Base-by-base conservation (phyloP, 2,888 invertebrate genomes). In the Tipula lateralis region DNA sequence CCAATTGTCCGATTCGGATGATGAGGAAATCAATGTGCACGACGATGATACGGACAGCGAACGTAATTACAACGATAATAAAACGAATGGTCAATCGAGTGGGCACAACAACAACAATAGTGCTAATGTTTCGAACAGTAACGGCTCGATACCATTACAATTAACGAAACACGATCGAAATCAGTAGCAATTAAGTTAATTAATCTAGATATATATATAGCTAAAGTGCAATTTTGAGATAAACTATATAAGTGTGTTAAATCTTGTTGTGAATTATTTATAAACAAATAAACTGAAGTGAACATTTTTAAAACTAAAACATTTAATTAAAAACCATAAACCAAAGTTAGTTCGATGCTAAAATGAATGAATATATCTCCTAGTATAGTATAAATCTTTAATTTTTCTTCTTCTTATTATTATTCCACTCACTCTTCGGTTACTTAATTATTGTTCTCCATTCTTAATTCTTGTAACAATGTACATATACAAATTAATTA, bases 1-100 rank as follows among this genome's bases (percentile, higher is more conserved):
- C 19, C 85, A 84, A 34, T 12, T 83, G 7, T 83, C 83, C n/a
- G 89, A 89, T 84, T 88, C 89, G 13, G 90, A 90, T 24, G 96
- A 96, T 87, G 94, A 94, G 89, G 96, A 96, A 90, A 96, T 96
- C 88, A 96, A 96, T 90, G 96, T 96, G 7, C 95, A 96, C 88
- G 90, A 90, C 85, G 96, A 96, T 87, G 93, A 93, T 87, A 94
- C 94, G 84, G 95, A 95, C 86, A 91, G 92, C 84, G 94, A 94
- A 85, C 66, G 66, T 66, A 66, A 66, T 66, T 66, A 24, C 24
- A 66, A 66, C 12, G 66, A 19, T n/a, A 82, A 39, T 29, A 82
- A 50, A 30, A 29, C 24, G 6, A 84, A 84, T 29, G 36, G 24
- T 36, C 2, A n/a, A 2, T 83, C 34, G 1, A n/a, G 34, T n/a